Percentiles rank a stretch among this genome's conserved stretches.
These are phyloP conservation scores for Hermatobates lingyangjiaoensis DNA, from an alignment of 1,140 invertebrate genomes.

Conservation along the genomic window DNA sequence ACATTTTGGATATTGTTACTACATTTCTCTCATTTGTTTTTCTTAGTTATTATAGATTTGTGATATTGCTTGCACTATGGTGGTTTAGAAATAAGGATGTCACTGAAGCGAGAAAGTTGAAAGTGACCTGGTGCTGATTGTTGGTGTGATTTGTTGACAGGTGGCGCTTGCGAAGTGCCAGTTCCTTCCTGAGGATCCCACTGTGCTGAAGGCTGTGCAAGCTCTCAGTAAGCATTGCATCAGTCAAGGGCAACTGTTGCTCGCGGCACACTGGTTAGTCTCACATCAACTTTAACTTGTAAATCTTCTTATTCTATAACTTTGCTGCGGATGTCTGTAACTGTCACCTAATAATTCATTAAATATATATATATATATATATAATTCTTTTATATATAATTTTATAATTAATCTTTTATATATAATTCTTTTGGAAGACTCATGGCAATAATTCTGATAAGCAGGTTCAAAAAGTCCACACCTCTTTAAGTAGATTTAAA, in stretches of 20 bases:
- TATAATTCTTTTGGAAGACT: constrained; percentile 1
- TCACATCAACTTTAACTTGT: constrained; percentile 6
- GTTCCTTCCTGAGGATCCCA: constrained; percentile 29
- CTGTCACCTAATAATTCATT: background rate
- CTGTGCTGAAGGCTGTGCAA: constrained; percentile 27
- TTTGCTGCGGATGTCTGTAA: background rate
- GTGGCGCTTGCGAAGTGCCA: constrained; percentile 34
- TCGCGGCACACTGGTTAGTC: constrained; percentile 38
- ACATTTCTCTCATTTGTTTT: background rate
- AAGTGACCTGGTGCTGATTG: background rate
- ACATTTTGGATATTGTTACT: background rate
- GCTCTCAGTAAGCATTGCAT: constrained; percentile 30
- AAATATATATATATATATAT: background rate
- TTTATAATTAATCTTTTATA: background rate
- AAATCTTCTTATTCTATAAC: constrained; percentile 6
- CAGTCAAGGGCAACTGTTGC: constrained; percentile 30
- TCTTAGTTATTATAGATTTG: background rate
- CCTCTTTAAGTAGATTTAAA: no score
- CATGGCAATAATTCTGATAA: constrained; percentile 2
- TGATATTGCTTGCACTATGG: background rate
- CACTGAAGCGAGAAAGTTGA: no score
- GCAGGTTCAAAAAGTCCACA: constrained; percentile 6
- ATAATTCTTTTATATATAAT: background rate
- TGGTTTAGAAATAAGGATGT: no score
- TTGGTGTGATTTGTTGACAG: background rate